phyloP scores from a whole-genome alignment of 2,113 vertebrate genomes.

The Alaudala cheleensis region DNA sequence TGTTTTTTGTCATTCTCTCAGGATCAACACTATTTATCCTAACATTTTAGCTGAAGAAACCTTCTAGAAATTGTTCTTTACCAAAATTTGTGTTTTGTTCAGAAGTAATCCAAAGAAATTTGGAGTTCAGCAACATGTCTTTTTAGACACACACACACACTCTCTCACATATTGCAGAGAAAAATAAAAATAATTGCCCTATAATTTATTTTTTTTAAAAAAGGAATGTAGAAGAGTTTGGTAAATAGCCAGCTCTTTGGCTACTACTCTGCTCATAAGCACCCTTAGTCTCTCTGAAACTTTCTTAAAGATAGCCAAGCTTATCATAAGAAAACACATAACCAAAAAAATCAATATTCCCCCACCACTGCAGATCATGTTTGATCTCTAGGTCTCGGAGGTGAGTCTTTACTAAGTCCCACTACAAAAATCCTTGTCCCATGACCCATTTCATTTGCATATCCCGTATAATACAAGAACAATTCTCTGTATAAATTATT shows the following conservation, averaged over 20 bases:
- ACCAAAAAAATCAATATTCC: not conserved
- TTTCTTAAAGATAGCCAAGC: not conserved
- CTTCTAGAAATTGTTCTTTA: not conserved
- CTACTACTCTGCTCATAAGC: not conserved
- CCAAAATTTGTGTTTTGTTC: not conserved
- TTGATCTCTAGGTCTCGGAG: not conserved
- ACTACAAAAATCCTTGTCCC: not conserved
- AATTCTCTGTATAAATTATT: conserved; percentile 4
- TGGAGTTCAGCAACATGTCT: not conserved
- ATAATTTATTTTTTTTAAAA: not conserved
- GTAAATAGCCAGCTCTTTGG: not conserved
- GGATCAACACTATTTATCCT: not conserved
- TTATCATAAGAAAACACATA: not conserved
- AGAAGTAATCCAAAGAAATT: not conserved
- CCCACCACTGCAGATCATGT: not conserved
- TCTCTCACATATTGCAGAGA: not conserved
- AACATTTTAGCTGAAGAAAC: not conserved
- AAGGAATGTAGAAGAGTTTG: not conserved
- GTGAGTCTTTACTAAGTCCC: not conserved
- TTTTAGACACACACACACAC: not conserved
- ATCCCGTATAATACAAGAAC: not conserved
- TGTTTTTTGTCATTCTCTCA: not conserved
- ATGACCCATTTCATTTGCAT: not conserved
- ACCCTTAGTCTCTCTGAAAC: not conserved
- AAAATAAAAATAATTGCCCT: not conserved